Evolutionary conservation across 2,888 invertebrate species (phyloP).

Genomic region (Pollenia angustigena): DNA sequence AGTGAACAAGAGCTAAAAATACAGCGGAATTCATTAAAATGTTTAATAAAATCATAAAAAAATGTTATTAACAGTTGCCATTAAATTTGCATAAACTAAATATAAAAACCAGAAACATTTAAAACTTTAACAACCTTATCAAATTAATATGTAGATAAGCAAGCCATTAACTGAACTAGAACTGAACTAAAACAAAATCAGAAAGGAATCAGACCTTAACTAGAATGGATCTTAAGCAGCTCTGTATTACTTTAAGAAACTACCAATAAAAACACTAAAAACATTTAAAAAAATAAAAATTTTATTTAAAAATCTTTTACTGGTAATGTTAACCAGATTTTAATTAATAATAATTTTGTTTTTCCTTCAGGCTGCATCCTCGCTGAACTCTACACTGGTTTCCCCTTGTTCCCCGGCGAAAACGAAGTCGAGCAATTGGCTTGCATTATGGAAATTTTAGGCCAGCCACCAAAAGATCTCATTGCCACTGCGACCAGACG

Average conservation of each 20-base stretch:
- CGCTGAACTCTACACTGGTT: conserved; percentile 97
- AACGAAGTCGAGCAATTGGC: conserved; percentile 98
- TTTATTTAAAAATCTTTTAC: background rate
- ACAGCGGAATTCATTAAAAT: background rate
- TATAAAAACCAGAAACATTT: too few relatives aligned
- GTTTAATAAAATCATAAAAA: background rate
- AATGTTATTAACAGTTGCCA: too few relatives aligned
- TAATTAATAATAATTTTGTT: background rate
- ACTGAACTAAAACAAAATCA: too few relatives aligned
- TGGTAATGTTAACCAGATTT: background rate
- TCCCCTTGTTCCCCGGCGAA: conserved; percentile 97
- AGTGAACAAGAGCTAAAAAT: background rate
- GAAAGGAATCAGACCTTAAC: too few relatives aligned
- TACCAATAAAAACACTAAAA: background rate
- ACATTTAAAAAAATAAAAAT: too few relatives aligned
- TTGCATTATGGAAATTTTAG: conserved; percentile 98
- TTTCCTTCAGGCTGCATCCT: conserved; percentile 92
- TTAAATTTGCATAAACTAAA: too few relatives aligned
- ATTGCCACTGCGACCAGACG: conserved; percentile 93
- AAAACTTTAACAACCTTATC: too few relatives aligned
- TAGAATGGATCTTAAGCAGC: too few relatives aligned
- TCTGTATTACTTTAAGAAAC: too few relatives aligned
- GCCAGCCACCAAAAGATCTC: conserved; percentile 94
- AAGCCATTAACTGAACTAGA: too few relatives aligned
- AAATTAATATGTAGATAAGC: too few relatives aligned